Evolutionary conservation across 2,113 vertebrate genomes (phyloP).

Genomic region (Rhinichthys klamathensis): DNA sequence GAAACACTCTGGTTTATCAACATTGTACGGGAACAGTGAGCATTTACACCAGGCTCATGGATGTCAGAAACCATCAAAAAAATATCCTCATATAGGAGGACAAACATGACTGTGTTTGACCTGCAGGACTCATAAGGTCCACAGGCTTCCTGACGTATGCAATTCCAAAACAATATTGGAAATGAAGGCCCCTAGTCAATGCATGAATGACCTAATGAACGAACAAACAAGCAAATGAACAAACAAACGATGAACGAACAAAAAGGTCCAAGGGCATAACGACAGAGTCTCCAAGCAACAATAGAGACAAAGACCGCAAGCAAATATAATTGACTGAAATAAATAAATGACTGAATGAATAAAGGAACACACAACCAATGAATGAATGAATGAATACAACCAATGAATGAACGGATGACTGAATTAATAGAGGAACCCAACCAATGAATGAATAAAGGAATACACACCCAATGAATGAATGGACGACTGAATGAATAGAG

Average conservation of each 20-base stretch:
- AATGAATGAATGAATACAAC: neutral
- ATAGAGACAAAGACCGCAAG: neutral
- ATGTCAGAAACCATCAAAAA: slow-evolving; percentile 46
- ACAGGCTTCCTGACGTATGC: neutral
- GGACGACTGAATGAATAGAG: neutral
- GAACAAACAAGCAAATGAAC: neutral
- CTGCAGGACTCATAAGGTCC: slow-evolving; percentile 31
- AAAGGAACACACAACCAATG: neutral
- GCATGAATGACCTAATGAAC: neutral
- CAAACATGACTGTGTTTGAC: slow-evolving; percentile 43
- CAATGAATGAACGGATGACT: too few relatives aligned
- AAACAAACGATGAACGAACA: neutral
- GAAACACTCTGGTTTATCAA: slow-evolving; percentile 55
- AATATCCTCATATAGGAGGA: slow-evolving; percentile 38
- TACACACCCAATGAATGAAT: neutral
- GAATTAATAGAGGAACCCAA: neutral
- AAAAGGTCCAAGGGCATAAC: neutral
- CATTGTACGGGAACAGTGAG: slow-evolving; percentile 46
- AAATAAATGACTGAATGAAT: neutral
- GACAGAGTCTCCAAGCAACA: neutral
- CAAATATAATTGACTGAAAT: neutral
- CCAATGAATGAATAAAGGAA: neutral
- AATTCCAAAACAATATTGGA: neutral
- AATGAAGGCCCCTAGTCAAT: neutral
- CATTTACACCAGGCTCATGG: slow-evolving; percentile 44